A percentile compares a stretch with the other conserved stretches of the same genome.
phyloP scores from a whole-genome alignment of 2,888 invertebrate genomes.

The Agriopis marginaria region DNA sequence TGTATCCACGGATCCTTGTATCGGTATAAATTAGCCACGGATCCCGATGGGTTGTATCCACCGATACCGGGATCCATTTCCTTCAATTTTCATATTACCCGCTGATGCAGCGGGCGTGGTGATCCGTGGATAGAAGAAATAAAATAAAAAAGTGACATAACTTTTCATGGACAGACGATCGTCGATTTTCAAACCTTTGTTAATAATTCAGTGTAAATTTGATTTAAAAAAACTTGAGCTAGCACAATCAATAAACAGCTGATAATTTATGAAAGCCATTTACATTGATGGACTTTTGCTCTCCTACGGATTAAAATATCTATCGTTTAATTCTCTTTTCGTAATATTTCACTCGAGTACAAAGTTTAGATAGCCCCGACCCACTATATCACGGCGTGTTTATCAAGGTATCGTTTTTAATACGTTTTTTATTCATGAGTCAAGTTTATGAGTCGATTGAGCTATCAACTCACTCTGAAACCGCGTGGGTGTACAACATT shows the following conservation, averaged over 20 bases:
- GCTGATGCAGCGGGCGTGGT: too few relatives aligned
- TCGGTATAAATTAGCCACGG: too few relatives aligned
- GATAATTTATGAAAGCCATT: background rate
- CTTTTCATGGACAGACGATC: too few relatives aligned
- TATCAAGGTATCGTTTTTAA: slow-evolving; percentile 42
- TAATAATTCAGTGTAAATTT: too few relatives aligned
- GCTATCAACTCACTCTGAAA: slow-evolving; percentile 30
- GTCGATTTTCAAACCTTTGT: too few relatives aligned
- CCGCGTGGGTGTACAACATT: slow-evolving; percentile 21
- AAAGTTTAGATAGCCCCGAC: slow-evolving; percentile 9
- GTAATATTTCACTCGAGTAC: slow-evolving; percentile 17
- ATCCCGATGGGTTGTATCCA: too few relatives aligned
- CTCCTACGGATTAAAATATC: background rate
- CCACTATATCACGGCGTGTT: slow-evolving; percentile 24
- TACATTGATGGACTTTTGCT: slow-evolving; percentile 3
- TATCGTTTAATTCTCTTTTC: background rate
- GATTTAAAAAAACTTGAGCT: too few relatives aligned
- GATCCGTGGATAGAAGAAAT: too few relatives aligned
- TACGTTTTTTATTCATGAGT: slow-evolving; percentile 46
- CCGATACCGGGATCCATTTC: too few relatives aligned
- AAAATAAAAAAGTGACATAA: too few relatives aligned
- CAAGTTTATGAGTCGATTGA: slow-evolving; percentile 36
- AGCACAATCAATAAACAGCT: background rate
- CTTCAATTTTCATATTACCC: too few relatives aligned
- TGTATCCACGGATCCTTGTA: too few relatives aligned